Base-by-base conservation (phyloP, 2,888 invertebrate species). In the Labia minor region DNA sequence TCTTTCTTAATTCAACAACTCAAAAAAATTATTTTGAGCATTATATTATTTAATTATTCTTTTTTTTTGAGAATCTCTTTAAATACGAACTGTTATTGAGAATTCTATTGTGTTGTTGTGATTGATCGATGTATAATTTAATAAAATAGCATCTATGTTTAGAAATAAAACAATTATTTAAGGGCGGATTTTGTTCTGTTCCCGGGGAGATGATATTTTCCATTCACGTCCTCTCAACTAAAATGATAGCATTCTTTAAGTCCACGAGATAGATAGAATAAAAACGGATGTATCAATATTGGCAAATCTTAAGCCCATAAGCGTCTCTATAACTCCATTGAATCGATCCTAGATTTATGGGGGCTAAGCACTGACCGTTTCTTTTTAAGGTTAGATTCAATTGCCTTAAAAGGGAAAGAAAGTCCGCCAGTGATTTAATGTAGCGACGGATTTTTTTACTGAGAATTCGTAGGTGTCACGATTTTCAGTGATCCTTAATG, bases 231-330 rank as follows among this genome's bases (percentile, higher is more conserved):
- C 49, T 49, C 16, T 49, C 26, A 26, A 26, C 26, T 26, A 26
- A 26, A 26, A 26, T 3, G 26, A 26, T 26, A 26, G 4, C 26
- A 26, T 26, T 26, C 26, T 26, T 6, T 33, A 33, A 33, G 33
- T 6, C 6, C 6, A 49, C 2, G 49, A 16, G 49, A 49, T 11
- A 49, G n/a, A 16, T n/a, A 49, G 49, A 49, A n/a, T 3, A 16
- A 49, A 49, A 16, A 49, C 49, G 49, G 49, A 49, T 49, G 49
- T 49, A 49, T 49, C 49, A 49, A 49, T 49, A 49, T 49, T 49
- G 49, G 49, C 49, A 49, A 49, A 49, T 49, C 49, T 49, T 49
- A 49, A 49, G 49, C 49, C 49, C 49, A 49, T 49, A 49, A 49
- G 49, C 14, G 49, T 49, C 49, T 49, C 49, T 26, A 26, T 26